These are phyloP conservation scores for Limnephilus marmoratus DNA, from an alignment of 2,888 invertebrate genomes.

Conservation along the genomic window DNA sequence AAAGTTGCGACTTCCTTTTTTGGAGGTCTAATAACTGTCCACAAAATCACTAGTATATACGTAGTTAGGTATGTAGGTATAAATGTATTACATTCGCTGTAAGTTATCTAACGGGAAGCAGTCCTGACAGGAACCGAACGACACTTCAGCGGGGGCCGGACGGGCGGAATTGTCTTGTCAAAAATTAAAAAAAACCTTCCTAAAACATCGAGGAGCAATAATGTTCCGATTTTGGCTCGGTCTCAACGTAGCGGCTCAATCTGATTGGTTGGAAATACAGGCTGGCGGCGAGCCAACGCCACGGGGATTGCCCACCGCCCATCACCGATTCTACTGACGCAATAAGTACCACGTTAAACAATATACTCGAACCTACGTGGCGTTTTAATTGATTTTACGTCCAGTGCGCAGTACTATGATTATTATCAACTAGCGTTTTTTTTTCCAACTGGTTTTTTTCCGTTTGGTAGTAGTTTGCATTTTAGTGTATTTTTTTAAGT, in stretches of 20 bases:
- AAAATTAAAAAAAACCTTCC: constrained; percentile 37
- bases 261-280: constrained; percentile 44
- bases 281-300: constrained; percentile 38
- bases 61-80: no score
- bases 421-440: not conserved
- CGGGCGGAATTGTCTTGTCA: constrained; percentile 57
- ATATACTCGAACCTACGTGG: not conserved
- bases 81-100: not conserved
- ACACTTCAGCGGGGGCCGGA: constrained; percentile 16
- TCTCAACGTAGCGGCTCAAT: not conserved
- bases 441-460: not conserved
- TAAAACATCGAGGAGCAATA: constrained; percentile 2
- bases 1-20: no score
- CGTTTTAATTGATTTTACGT: not conserved
- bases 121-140: not conserved
- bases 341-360: not conserved
- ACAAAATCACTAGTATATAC: not conserved
- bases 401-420: not conserved
- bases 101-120: not conserved
- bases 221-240: constrained; percentile 39
- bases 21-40: no score
- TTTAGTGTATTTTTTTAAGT: not conserved
- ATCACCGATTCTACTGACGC: not conserved
- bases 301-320: not conserved
- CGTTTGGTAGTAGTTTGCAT: not conserved